These are phyloP conservation scores for Coregonus clupeaformis DNA, from an alignment of 2,113 vertebrate species.

Conservation along the genomic window DNA sequence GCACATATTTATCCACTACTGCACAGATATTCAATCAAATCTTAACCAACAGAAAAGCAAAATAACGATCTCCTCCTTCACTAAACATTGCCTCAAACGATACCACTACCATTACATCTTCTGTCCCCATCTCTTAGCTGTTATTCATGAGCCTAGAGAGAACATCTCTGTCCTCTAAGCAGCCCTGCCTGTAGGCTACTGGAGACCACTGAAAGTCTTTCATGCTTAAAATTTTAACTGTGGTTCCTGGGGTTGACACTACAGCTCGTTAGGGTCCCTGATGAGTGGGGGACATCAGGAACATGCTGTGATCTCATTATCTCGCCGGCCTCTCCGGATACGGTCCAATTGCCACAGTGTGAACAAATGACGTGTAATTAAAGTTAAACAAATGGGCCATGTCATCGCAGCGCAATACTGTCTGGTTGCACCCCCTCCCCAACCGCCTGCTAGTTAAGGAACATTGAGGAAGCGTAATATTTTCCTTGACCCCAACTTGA, in stretches of 20 bases:
- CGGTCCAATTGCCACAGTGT: slow-evolving; percentile 9
- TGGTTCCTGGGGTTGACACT: not conserved
- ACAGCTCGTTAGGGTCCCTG: not conserved
- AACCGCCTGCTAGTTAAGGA: slow-evolving; percentile 1
- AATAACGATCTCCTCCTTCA: no score
- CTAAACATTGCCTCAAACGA: no score
- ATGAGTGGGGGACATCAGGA: not conserved
- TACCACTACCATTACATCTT: not conserved
- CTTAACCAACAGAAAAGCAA: no score
- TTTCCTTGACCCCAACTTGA: not conserved
- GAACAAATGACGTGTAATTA: slow-evolving; percentile 19
- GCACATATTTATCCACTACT: no score
- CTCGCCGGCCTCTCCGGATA: slow-evolving; percentile 6
- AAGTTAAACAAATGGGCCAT: slow-evolving; percentile 13
- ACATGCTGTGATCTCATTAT: slow-evolving; percentile 14
- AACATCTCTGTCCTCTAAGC: no score
- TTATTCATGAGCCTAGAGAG: no score
- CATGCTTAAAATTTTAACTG: not conserved
- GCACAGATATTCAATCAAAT: no score
- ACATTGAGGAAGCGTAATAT: not conserved
- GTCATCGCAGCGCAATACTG: not conserved
- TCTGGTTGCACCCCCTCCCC: not conserved
- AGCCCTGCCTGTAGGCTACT: not conserved
- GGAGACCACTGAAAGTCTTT: not conserved
- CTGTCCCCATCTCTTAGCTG: not conserved